Percentiles rank a stretch among this genome's conserved stretches.
Evolutionary conservation across 2,888 invertebrate genomes (phyloP).

Genomic region (Linnaemya vulpina): DNA sequence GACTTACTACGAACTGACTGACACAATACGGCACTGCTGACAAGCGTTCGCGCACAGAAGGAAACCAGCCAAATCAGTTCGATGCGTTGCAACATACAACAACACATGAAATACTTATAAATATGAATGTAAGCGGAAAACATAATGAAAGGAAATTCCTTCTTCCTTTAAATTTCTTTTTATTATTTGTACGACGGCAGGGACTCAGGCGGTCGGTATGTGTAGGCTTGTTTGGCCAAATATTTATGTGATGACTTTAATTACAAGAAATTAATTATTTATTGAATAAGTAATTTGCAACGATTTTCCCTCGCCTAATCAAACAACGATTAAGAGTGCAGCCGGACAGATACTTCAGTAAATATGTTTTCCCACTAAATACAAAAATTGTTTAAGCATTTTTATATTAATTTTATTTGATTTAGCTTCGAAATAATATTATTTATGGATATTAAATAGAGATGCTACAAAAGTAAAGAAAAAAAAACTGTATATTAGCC

Average conservation of each 20-base stretch:
- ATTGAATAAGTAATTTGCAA: neutral
- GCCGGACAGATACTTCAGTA: no score
- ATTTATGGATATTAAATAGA: no score
- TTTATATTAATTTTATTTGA: no score
- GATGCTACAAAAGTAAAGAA: no score
- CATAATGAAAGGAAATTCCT: neutral
- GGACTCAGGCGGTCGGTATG: no score
- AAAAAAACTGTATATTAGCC: no score
- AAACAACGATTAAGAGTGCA: no score
- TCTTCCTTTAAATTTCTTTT: neutral
- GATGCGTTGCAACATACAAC: neutral
- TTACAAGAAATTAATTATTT: neutral
- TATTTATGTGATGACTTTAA: conserved; percentile 1
- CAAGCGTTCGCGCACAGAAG: neutral
- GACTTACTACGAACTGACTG: conserved; percentile 18
- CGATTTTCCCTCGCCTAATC: neutral
- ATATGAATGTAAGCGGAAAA: neutral
- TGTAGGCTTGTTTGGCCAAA: conserved; percentile 10
- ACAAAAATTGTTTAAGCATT: no score
- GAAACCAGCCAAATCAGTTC: conserved; percentile 4
- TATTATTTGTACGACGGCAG: conserved; percentile 51
- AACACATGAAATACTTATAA: neutral
- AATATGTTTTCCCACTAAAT: no score
- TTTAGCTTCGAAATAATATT: no score
- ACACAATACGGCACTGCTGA: neutral